phyloP scores from a whole-genome alignment of 1,140 invertebrate species.

The Tribolium castaneum region DNA sequence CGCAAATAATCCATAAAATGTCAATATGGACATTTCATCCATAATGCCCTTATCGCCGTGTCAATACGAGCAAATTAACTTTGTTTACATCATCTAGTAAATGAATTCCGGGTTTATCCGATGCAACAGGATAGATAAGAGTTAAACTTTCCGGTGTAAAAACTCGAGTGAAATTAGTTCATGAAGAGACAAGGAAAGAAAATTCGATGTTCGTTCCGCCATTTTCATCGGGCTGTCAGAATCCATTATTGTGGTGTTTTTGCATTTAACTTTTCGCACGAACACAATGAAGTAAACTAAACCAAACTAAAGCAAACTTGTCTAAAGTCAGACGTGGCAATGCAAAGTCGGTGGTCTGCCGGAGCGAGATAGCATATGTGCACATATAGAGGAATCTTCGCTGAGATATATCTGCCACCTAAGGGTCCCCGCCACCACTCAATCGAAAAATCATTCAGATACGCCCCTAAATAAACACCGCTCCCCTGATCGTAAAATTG shows the following conservation, averaged over 20 bases:
- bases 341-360: conserved; percentile 7
- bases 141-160: background rate
- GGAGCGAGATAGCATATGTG: background rate
- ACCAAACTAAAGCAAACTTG: conserved; percentile 34
- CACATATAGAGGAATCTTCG: background rate
- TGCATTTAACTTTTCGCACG: conserved; percentile 32
- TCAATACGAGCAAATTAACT: conserved; percentile 20
- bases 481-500: conserved; percentile 26
- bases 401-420: conserved; percentile 6
- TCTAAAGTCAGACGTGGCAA: conserved; percentile 6
- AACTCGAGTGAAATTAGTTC: background rate
- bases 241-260: conserved; percentile 26
- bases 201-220: background rate
- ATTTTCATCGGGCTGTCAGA: conserved; percentile 31
- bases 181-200: background rate
- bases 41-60: background rate
- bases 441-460: conserved; percentile 23
- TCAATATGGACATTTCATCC: conserved; percentile 3
- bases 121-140: conserved; percentile 8
- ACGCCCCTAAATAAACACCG: conserved; percentile 26
- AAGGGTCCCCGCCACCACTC: conserved; percentile 8
- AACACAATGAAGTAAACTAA: conserved; percentile 36
- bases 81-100: conserved; percentile 5
- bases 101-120: conserved; percentile 19
- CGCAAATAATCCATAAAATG: background rate